phyloP scores from a whole-genome alignment of 2,888 invertebrate species.

The Tachina lurida region DNA sequence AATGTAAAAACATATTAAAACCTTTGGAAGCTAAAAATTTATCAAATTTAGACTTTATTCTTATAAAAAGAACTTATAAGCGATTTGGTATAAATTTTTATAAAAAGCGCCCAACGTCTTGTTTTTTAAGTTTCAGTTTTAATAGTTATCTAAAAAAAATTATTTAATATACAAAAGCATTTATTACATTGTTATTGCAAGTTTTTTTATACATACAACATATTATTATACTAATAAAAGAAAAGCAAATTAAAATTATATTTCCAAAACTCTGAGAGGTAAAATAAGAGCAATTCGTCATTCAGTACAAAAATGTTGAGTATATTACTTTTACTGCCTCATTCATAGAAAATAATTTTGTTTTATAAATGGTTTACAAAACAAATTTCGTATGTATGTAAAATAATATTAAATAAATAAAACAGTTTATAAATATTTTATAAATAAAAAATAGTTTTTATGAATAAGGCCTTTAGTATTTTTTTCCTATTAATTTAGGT shows the following conservation, averaged over 20 bases:
- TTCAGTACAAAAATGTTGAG: no score
- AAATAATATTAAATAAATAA: no score
- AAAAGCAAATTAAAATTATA: neutral
- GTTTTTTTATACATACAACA: neutral
- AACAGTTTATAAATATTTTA: no score
- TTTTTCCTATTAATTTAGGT: no score
- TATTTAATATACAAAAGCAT: slow-evolving; percentile 13
- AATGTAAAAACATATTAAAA: slow-evolving; percentile 42
- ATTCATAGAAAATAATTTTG: no score
- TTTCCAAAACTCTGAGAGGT: neutral
- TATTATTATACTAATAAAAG: neutral
- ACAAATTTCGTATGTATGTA: no score
- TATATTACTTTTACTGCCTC: no score
- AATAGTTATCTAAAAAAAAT: slow-evolving; percentile 13
- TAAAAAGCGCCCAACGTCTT: slow-evolving; percentile 21
- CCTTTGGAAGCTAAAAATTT: slow-evolving; percentile 18
- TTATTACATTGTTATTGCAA: neutral
- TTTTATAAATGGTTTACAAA: no score
- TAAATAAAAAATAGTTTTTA: no score
- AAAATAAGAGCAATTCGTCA: no score
- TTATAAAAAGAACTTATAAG: slow-evolving; percentile 44
- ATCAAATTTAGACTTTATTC: slow-evolving; percentile 19
- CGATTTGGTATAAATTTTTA: slow-evolving; percentile 51
- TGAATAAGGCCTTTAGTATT: no score
- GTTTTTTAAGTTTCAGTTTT: slow-evolving; percentile 4